Conservation (phyloP, 2,888 invertebrate genomes). For the Hipparchia sbordonii region DNA sequence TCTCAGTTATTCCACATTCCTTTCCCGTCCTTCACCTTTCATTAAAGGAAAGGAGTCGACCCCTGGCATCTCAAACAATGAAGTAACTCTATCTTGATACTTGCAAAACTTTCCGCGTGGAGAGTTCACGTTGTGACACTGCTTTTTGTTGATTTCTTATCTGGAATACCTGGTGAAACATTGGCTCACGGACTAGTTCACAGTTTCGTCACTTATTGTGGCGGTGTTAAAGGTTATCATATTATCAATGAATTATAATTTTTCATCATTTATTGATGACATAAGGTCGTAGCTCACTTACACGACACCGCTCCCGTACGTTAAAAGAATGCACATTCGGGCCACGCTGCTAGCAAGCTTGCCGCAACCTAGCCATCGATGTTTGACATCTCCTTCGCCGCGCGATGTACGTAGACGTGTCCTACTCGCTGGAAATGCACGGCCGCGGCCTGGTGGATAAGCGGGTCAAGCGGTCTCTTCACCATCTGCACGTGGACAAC, state of each 20-base stretch:
- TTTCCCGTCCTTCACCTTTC: slow-evolving; percentile 73
- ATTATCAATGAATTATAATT: slow-evolving; percentile 57
- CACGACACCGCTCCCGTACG: no score
- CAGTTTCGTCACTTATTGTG: slow-evolving; percentile 61
- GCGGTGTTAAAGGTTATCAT: slow-evolving; percentile 66
- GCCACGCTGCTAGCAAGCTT: no score
- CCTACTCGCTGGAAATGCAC: no score
- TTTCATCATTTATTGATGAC: slow-evolving; percentile 16
- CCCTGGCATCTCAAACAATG: slow-evolving; percentile 64
- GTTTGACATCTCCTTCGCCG: no score
- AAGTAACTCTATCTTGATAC: slow-evolving; percentile 55
- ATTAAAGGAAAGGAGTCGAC: slow-evolving; percentile 64
- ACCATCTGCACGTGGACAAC: no score
- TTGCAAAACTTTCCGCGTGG: slow-evolving; percentile 70
- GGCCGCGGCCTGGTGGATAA: no score
- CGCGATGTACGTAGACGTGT: no score
- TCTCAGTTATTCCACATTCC: slow-evolving; percentile 61
- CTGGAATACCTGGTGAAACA: slow-evolving; percentile 66
- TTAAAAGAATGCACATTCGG: no score
- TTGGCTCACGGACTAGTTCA: slow-evolving; percentile 67
- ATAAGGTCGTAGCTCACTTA: background rate
- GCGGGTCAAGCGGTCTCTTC: no score
- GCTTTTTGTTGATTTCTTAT: slow-evolving; percentile 72
- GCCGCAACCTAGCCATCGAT: no score
- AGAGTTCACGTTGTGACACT: slow-evolving; percentile 66